phyloP scores from a whole-genome alignment of 2,797 vertebrate species.

The Harpagifer antarcticus region DNA sequence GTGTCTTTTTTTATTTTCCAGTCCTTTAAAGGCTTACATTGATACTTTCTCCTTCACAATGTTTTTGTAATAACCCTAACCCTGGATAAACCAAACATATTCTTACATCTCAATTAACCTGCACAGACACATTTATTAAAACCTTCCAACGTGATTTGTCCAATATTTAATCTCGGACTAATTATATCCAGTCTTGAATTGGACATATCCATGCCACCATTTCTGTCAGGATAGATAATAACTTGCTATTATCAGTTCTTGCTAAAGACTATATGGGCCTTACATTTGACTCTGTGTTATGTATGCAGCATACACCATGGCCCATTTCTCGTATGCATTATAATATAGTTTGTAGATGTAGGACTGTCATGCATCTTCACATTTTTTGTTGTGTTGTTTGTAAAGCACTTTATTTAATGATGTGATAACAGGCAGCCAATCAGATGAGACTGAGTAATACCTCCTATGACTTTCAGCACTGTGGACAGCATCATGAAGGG shows the following conservation, averaged over 20 bases:
- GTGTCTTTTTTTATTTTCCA: no score
- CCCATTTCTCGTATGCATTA: background rate
- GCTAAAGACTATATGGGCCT: no score
- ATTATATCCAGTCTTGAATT: background rate
- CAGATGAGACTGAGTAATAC: conserved; percentile 8
- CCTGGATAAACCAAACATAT: background rate
- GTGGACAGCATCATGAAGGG: conserved; percentile 56
- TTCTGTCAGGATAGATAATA: background rate
- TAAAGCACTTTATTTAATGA: background rate
- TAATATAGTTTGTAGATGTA: background rate
- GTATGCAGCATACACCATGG: no score
- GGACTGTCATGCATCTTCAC: background rate
- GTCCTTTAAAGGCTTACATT: background rate
- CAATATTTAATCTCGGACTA: background rate
- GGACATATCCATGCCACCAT: background rate
- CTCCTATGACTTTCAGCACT: conserved; percentile 60
- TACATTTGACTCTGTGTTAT: no score
- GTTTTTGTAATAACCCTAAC: background rate
- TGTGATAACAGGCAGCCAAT: conserved; percentile 33
- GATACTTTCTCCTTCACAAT: background rate
- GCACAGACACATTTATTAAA: background rate
- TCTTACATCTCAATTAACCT: background rate
- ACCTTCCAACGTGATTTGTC: background rate
- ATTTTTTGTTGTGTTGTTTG: background rate
- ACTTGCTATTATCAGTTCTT: no score